Evolutionary conservation across 2,888 invertebrate species (phyloP).

Genomic region (Sphaerophoria taeniata): DNA sequence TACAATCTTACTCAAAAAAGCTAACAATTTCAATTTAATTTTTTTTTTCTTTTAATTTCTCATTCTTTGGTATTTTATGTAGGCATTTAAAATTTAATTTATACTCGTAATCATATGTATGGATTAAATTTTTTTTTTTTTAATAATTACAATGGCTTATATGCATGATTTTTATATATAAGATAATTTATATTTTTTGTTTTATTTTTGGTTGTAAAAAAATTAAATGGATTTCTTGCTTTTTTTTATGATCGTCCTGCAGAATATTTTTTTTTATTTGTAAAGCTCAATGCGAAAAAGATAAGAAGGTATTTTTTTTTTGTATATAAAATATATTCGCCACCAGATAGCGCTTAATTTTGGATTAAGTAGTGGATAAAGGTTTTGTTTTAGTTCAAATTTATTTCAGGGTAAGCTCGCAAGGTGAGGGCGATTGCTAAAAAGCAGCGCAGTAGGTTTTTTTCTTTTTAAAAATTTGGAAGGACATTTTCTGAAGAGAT

Average conservation of each 20-base stretch:
- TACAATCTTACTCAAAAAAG: conserved; percentile 74
- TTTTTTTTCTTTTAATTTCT: conserved; percentile 75
- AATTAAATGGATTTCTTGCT: conserved; percentile 71
- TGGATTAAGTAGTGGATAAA: conserved; percentile 60
- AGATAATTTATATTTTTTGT: conserved; percentile 3
- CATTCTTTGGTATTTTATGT: conserved; percentile 67
- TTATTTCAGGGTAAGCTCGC: conserved; percentile 52
- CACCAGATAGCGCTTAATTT: conserved; percentile 61
- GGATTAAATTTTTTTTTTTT: conserved; percentile 45
- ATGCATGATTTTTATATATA: conserved; percentile 36
- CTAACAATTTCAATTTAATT: conserved; percentile 73
- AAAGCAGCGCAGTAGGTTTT: conserved; percentile 42
- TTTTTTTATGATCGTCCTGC: conserved; percentile 68
- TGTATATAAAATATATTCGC: conserved; percentile 74
- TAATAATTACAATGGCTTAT: conserved; percentile 69
- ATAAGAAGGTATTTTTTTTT: conserved; percentile 50
- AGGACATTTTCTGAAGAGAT: conserved; percentile 21
- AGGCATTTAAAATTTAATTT: conserved; percentile 77
- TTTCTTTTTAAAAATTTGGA: not conserved
- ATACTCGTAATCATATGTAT: conserved; percentile 33
- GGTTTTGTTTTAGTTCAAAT: conserved; percentile 14
- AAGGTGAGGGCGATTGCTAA: conserved; percentile 47
- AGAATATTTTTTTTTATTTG: conserved; percentile 47
- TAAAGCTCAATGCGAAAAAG: conserved; percentile 72
- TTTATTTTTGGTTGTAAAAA: conserved; percentile 53